Evolutionary conservation across 2,113 vertebrate genomes (phyloP).

Genomic region (Petroica traversi): DNA sequence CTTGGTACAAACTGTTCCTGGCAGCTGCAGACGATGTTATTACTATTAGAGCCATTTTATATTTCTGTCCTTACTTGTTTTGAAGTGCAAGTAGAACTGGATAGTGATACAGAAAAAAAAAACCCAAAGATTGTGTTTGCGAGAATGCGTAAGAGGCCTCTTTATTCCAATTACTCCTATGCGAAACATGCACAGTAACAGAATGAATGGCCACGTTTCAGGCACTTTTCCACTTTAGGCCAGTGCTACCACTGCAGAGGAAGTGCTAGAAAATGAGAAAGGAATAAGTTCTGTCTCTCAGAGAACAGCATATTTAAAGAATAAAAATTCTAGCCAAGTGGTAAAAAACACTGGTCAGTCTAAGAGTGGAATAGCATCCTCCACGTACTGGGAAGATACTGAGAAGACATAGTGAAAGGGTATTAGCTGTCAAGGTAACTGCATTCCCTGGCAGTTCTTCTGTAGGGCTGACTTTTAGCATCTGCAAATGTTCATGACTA

Average conservation of each 20-base stretch:
- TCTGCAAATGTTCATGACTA: background rate
- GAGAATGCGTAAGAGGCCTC: background rate
- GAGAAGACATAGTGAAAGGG: background rate
- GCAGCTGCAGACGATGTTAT: background rate
- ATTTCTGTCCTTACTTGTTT: background rate
- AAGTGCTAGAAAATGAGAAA: background rate
- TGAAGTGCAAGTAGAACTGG: background rate
- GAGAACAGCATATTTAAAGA: background rate
- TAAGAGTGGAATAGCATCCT: background rate
- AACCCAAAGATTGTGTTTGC: background rate
- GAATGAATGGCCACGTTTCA: background rate
- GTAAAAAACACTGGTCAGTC: background rate
- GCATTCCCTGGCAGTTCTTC: background rate
- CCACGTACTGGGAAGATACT: background rate
- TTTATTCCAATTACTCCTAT: background rate
- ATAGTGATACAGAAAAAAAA: background rate
- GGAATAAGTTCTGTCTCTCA: background rate
- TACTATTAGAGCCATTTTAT: background rate
- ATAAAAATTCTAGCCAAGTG: background rate
- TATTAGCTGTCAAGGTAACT: background rate
- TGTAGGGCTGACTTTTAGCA: background rate
- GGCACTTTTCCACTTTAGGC: background rate
- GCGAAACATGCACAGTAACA: background rate
- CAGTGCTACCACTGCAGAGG: background rate
- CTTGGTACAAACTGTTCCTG: constrained; percentile 16